These are phyloP conservation scores for Echeneis naucrates DNA, from an alignment of 2,797 vertebrate genomes.

Conservation along the genomic window DNA sequence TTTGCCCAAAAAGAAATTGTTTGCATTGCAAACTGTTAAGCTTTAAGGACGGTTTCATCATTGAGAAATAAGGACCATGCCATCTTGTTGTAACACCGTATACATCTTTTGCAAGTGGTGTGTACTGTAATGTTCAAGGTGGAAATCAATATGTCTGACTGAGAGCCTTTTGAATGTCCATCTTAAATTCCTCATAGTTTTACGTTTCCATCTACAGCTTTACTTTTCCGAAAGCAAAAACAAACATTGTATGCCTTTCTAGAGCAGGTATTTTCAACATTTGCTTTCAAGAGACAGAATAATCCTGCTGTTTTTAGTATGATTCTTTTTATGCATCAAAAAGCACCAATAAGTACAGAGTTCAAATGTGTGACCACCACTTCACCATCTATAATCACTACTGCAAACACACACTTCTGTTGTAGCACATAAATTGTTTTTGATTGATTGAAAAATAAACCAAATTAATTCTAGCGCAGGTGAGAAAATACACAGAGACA, in stretches of 20 bases:
- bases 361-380: conserved; percentile 13
- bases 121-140: neutral
- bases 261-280: neutral
- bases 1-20: neutral
- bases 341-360: neutral
- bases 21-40: neutral
- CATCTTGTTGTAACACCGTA: neutral
- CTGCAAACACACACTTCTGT: conserved; percentile 23
- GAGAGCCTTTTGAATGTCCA: neutral
- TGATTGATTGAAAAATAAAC: conserved; percentile 8
- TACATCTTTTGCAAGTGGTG: neutral
- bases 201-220: neutral
- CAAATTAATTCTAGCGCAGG: neutral
- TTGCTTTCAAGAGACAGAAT: conserved; percentile 29
- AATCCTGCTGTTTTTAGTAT: conserved; percentile 15
- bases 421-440: neutral
- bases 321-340: neutral
- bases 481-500: neutral
- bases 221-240: neutral
- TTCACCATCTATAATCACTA: neutral
- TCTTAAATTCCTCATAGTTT: neutral
- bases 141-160: neutral
- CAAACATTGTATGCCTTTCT: too few species aligned
- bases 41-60: neutral
- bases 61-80: neutral